These are phyloP conservation scores for Sycophaga agraensis DNA, from an alignment of 1,140 invertebrate genomes.

Conservation along the genomic window DNA sequence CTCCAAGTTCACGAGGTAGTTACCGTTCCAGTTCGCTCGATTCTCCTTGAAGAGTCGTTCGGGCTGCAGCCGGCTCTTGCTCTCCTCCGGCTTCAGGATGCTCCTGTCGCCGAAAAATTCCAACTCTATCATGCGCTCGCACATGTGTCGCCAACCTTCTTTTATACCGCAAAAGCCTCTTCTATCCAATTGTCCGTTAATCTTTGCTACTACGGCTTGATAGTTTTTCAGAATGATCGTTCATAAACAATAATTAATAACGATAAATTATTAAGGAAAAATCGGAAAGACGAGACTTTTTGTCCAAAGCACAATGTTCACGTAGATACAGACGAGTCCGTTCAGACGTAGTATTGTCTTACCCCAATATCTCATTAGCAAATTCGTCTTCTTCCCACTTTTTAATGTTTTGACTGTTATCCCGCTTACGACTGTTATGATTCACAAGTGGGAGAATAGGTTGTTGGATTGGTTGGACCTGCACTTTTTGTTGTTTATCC, in stretches of 20 bases:
- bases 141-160: no score
- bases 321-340: no score
- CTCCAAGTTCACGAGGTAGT: slow-evolving; percentile 38
- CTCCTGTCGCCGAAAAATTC: neutral
- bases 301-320: no score
- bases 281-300: no score
- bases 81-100: slow-evolving; percentile 35
- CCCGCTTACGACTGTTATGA: slow-evolving; percentile 42
- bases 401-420: slow-evolving; percentile 30
- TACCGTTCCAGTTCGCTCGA: slow-evolving; percentile 57
- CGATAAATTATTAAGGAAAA: no score
- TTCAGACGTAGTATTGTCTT: no score
- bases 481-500: slow-evolving; percentile 25
- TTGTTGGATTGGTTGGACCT: slow-evolving; percentile 41
- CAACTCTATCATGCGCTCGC: no score
- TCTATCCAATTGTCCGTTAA: no score
- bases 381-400: slow-evolving; percentile 38
- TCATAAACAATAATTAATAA: no score
- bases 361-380: slow-evolving; percentile 32
- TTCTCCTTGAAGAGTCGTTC: slow-evolving; percentile 57
- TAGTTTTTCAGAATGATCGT: no score
- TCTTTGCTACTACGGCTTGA: no score
- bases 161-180: no score
- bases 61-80: slow-evolving; percentile 41
- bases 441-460: slow-evolving; percentile 45